Percentiles rank a stretch among this genome's conserved stretches.
Conservation (phyloP, 2,888 invertebrate genomes). For the Phaedon cochleariae region DNA sequence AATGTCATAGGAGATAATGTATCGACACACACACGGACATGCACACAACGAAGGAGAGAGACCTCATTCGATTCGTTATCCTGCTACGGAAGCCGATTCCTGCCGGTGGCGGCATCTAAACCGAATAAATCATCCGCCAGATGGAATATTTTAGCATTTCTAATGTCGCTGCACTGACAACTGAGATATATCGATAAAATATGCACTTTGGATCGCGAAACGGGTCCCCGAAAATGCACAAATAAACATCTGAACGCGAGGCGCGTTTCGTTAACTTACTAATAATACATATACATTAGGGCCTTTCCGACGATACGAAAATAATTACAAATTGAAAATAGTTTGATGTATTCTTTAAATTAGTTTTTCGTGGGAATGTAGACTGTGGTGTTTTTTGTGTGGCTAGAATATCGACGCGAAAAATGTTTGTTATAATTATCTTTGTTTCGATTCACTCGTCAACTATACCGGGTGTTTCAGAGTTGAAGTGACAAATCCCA, state of each 20-base stretch:
- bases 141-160: constrained; percentile 64
- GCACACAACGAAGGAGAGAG: background rate
- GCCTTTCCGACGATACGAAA: constrained; percentile 31
- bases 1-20: constrained; percentile 35
- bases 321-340: constrained; percentile 52
- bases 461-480: too few relatives aligned
- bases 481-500: too few relatives aligned
- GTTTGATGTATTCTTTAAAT: constrained; percentile 48
- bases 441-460: background rate
- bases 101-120: constrained; percentile 42
- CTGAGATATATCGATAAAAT: constrained; percentile 63
- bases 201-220: constrained; percentile 58
- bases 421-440: background rate
- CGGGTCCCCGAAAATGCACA: constrained; percentile 49
- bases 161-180: constrained; percentile 61
- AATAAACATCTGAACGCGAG: constrained; percentile 50
- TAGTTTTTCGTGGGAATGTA: constrained; percentile 46
- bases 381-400: constrained; percentile 31
- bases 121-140: constrained; percentile 62
- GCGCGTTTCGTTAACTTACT: constrained; percentile 39
- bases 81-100: constrained; percentile 40
- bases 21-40: constrained; percentile 22
- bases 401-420: constrained; percentile 25
- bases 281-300: constrained; percentile 40
- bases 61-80: constrained; percentile 31